phyloP scores from a whole-genome alignment of 2,888 invertebrate genomes.

The Oasisia sp. region DNA sequence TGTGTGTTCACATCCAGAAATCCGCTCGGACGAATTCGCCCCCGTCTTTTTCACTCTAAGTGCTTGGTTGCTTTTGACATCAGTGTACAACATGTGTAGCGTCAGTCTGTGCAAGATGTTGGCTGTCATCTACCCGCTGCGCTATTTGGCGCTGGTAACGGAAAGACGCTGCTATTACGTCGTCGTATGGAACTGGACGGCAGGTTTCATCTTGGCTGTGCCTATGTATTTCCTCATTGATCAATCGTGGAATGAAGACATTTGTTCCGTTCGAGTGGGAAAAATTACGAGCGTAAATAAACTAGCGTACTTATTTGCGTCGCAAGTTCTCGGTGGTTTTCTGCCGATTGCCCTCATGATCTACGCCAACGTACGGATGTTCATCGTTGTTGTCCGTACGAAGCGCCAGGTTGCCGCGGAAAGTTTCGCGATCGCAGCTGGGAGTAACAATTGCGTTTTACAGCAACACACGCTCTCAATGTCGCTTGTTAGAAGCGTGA shows the following conservation, averaged over 20 bases:
- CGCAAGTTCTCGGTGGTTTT: background rate
- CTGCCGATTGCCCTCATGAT: background rate
- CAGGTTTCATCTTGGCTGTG: background rate
- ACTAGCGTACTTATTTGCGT: background rate
- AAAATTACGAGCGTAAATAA: background rate
- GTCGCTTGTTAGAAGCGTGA: background rate
- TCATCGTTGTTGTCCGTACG: background rate
- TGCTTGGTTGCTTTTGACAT: background rate
- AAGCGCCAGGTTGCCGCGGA: background rate
- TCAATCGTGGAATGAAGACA: background rate
- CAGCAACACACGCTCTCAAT: background rate
- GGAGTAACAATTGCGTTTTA: background rate
- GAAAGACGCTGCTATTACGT: background rate
- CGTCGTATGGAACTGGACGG: background rate
- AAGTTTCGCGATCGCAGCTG: background rate
- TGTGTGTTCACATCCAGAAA: background rate
- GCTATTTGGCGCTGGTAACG: background rate
- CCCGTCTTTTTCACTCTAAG: background rate
- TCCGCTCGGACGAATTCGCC: background rate
- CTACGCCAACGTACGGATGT: background rate
- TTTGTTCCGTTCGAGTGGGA: background rate
- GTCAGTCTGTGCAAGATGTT: slow-evolving; percentile 3
- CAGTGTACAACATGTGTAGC: background rate
- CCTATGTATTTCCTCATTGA: background rate
- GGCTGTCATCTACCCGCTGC: background rate